Percentiles rank a stretch among this genome's conserved stretches.
Conservation (phyloP, 2,113 vertebrate genomes). For the Anarrhichthys ocellatus region DNA sequence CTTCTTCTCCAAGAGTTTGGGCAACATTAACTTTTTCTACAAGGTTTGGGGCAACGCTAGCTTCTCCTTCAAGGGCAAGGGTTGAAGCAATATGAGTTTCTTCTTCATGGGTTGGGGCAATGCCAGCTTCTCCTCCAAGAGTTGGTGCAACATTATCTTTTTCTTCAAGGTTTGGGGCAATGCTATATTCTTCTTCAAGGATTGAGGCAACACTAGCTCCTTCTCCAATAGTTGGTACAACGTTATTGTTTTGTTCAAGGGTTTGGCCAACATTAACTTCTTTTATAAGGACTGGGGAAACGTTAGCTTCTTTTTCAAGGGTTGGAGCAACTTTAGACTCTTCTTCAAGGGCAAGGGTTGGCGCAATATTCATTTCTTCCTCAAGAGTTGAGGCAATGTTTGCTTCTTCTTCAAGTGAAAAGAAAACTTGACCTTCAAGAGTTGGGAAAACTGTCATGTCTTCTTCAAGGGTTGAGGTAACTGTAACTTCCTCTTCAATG, state of each 20-base stretch:
- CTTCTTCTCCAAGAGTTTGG: background rate
- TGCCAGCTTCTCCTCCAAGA: background rate
- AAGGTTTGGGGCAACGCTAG: background rate
- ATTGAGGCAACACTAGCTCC: background rate
- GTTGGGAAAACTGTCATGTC: constrained; percentile 5
- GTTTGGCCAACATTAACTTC: background rate
- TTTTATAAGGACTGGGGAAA: background rate
- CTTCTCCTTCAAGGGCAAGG: background rate
- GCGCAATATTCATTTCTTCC: background rate
- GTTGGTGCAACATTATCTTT: background rate
- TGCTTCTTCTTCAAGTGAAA: constrained; percentile 13
- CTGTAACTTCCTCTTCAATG: constrained; percentile 1
- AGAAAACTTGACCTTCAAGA: background rate
- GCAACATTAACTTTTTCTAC: background rate
- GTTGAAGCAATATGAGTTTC: background rate
- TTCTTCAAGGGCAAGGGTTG: background rate
- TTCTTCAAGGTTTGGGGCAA: background rate
- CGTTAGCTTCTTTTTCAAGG: background rate
- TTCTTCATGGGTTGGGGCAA: background rate
- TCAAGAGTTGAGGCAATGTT: background rate
- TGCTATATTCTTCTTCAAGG: background rate
- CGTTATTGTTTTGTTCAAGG: background rate
- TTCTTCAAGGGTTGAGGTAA: constrained; percentile 6
- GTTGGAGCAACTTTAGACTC: background rate
- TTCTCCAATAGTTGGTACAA: background rate